Evolutionary conservation across 2,888 invertebrate species (phyloP).

Genomic region (Parnassius orleans): DNA sequence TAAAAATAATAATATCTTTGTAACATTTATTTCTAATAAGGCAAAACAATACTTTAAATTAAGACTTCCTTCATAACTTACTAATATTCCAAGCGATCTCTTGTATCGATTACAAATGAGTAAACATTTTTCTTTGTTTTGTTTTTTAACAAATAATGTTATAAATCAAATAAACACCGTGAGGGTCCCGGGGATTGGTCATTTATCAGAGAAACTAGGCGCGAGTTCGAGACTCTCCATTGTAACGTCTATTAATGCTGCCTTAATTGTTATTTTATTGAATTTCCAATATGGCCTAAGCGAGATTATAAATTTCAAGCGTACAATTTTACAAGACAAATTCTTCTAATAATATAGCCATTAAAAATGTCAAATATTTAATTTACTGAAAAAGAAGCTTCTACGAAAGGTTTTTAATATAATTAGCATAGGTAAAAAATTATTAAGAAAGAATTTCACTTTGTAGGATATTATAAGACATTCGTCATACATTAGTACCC

Average conservation of each 20-base stretch:
- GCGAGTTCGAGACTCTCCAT: conserved; percentile 56
- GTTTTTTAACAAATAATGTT: conserved; percentile 69
- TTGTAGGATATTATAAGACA: no score
- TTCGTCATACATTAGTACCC: no score
- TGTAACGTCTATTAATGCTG: conserved; percentile 68
- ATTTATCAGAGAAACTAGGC: conserved; percentile 69
- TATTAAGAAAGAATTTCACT: no score
- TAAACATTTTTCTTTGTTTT: conserved; percentile 66
- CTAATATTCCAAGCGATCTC: conserved; percentile 62
- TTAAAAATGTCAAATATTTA: no score
- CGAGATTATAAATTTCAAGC: conserved; percentile 52
- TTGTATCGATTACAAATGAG: conserved; percentile 72
- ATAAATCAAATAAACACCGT: conserved; percentile 75
- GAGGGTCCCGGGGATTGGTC: conserved; percentile 64
- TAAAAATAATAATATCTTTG: neutral
- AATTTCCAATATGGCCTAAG: conserved; percentile 68
- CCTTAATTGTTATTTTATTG: conserved; percentile 79
- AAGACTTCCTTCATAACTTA: neutral
- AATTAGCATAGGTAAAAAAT: no score
- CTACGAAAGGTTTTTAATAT: no score
- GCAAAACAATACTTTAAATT: conserved; percentile 1
- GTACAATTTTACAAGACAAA: neutral
- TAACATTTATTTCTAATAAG: neutral
- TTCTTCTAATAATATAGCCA: no score
- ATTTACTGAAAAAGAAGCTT: no score